A percentile compares a stretch with the other conserved stretches of the same genome.
Conservation (phyloP, 2,888 invertebrate genomes). For the Carcina quercana region DNA sequence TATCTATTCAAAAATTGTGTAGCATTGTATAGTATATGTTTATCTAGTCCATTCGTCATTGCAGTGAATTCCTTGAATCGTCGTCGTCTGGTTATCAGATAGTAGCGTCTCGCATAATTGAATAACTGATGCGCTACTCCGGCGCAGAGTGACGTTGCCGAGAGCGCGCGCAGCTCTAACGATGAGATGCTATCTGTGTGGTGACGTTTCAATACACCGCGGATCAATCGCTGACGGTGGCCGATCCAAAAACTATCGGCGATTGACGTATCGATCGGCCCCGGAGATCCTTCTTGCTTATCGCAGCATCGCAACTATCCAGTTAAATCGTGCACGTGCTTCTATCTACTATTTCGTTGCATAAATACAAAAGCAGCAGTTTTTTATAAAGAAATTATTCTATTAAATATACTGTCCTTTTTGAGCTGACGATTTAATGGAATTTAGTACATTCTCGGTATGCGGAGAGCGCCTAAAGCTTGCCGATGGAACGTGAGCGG, state of each 20-base stretch:
- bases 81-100: slow-evolving; percentile 52
- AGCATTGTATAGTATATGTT: neutral
- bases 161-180: slow-evolving; percentile 49
- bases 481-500: slow-evolving; percentile 33
- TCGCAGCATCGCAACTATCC: slow-evolving; percentile 33
- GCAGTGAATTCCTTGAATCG: slow-evolving; percentile 40
- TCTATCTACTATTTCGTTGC: no score
- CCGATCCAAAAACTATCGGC: slow-evolving; percentile 26
- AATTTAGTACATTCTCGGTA: slow-evolving; percentile 25
- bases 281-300: slow-evolving; percentile 25
- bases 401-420: no score
- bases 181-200: slow-evolving; percentile 61
- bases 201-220: slow-evolving; percentile 70
- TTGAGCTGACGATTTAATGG: no score
- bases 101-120: slow-evolving; percentile 56
- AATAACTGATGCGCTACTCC: slow-evolving; percentile 55
- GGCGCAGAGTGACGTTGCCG: slow-evolving; percentile 35
- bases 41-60: slow-evolving; percentile 6
- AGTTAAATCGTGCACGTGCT: slow-evolving; percentile 16
- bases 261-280: slow-evolving; percentile 38
- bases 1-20: slow-evolving; percentile 23
- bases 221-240: slow-evolving; percentile 38
- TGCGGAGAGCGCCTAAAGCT: slow-evolving; percentile 23
- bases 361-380: no score
- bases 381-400: no score